phyloP scores from a whole-genome alignment of 35 echinoderm and acorn worm species.

The Eucidaris tribuloides region DNA sequence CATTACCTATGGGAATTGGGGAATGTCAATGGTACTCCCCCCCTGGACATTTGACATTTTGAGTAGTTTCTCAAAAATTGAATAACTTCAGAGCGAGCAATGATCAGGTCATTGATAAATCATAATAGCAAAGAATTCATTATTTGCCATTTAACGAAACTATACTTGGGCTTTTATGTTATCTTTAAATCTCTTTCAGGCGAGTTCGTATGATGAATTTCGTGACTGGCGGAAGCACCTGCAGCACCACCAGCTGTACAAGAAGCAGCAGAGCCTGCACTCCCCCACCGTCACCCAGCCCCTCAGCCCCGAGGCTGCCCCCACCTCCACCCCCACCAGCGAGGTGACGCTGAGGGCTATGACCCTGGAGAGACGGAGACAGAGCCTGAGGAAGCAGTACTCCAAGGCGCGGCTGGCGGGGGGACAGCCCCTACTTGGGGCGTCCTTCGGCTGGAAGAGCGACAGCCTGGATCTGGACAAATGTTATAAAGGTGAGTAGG shows the following conservation, averaged over 20 bases:
- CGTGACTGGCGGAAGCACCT: slow-evolving; percentile 79
- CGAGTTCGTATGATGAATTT: slow-evolving; percentile 81
- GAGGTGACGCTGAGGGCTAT: slow-evolving; percentile 89
- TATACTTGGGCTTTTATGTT: too few species aligned
- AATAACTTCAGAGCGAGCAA: too few species aligned
- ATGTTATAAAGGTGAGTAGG: slow-evolving; percentile 59
- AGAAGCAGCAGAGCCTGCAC: slow-evolving; percentile 56
- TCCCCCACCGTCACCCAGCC: slow-evolving; percentile 36
- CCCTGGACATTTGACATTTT: too few species aligned
- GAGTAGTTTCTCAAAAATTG: too few species aligned
- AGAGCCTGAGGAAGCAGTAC: slow-evolving; percentile 79
- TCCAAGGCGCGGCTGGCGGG: slow-evolving; percentile 47
- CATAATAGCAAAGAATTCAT: too few species aligned
- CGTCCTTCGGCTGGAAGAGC: slow-evolving; percentile 14
- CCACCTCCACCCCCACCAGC: slow-evolving; percentile 66
- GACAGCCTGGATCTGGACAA: slow-evolving; percentile 39
- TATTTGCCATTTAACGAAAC: too few species aligned
- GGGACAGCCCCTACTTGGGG: not conserved
- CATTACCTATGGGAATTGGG: too few species aligned
- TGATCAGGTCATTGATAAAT: too few species aligned
- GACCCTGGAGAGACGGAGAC: slow-evolving; percentile 74
- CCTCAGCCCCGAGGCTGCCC: not conserved
- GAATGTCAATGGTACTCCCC: too few species aligned
- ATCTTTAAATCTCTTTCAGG: slow-evolving; percentile 26
- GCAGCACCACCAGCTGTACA: slow-evolving; percentile 76